These are phyloP conservation scores for Idaea straminata DNA, from an alignment of 2,888 invertebrate species.

Conservation along the genomic window DNA sequence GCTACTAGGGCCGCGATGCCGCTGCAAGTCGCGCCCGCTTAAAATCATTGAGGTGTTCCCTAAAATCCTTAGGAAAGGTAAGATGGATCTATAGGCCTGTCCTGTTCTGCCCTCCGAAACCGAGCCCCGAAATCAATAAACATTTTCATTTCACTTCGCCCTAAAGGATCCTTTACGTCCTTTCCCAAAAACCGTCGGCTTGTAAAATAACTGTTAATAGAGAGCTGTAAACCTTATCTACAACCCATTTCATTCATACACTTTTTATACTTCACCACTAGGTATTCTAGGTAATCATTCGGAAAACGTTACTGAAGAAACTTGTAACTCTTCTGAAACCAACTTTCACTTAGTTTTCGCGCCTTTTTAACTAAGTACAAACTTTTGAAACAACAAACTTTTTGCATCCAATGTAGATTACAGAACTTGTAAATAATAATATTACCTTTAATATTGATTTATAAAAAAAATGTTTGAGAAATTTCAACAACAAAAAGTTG, in stretches of 20 bases:
- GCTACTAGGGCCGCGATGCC: neutral
- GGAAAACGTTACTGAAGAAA: neutral
- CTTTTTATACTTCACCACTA: neutral
- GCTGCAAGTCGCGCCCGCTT: neutral
- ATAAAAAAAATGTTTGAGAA: neutral
- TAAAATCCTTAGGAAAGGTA: neutral
- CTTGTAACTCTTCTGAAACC: neutral
- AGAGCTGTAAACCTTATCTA: conserved; percentile 16
- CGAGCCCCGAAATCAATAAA: conserved; percentile 40
- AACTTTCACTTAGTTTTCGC: neutral
- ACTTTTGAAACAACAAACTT: neutral
- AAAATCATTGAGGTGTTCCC: neutral
- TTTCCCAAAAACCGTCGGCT: conserved; percentile 19
- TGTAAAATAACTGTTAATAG: conserved; percentile 22
- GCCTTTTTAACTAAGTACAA: neutral
- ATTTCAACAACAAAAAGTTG: neutral
- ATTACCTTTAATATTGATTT: no score
- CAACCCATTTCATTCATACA: conserved; percentile 11
- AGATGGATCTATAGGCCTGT: neutral
- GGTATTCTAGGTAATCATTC: neutral
- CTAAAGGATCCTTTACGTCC: conserved; percentile 15
- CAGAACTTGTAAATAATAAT: no score
- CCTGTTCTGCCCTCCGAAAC: conserved; percentile 8
- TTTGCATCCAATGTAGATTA: no score
- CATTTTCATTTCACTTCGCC: conserved; percentile 25